Evolutionary conservation across 1,140 invertebrate species (phyloP).

Genomic region (Wiebesia pumilae): DNA sequence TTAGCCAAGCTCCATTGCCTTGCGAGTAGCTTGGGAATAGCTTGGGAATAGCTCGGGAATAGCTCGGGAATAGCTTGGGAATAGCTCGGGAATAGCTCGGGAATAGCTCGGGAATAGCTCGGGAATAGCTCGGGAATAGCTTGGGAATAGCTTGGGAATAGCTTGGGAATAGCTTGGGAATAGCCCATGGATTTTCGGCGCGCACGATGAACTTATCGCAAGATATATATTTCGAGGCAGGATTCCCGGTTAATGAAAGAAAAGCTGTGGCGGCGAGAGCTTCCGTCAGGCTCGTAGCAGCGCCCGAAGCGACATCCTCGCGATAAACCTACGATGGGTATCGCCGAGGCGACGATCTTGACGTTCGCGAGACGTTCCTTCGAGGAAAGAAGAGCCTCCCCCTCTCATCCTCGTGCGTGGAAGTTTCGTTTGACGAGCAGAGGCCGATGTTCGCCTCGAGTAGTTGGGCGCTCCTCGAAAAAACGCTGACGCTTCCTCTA

Average conservation of each 20-base stretch:
- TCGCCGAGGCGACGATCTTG: constrained; percentile 33
- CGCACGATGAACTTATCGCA: constrained; percentile 41
- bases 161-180: too few relatives aligned
- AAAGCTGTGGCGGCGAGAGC: not conserved
- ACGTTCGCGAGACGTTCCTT: not conserved
- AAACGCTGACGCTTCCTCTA: not conserved
- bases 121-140: too few relatives aligned
- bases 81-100: too few relatives aligned
- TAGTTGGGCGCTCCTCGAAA: not conserved
- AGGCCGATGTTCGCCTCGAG: not conserved
- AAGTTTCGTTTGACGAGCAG: not conserved
- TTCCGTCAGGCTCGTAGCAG: constrained; percentile 21
- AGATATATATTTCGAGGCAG: not conserved
- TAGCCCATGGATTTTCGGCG: constrained; percentile 46
- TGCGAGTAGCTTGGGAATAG: too few relatives aligned
- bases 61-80: too few relatives aligned
- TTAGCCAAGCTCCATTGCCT: constrained; percentile 39
- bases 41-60: too few relatives aligned
- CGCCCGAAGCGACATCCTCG: not conserved
- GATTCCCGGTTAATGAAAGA: not conserved
- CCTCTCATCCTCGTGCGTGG: not conserved
- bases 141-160: too few relatives aligned
- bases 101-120: too few relatives aligned
- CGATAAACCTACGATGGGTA: constrained; percentile 50
- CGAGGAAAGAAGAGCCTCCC: not conserved